Percentiles rank a stretch among this genome's conserved stretches.
These are phyloP conservation scores for Lemur catta DNA, from an alignment of 2,797 vertebrate species.

Conservation along the genomic window DNA sequence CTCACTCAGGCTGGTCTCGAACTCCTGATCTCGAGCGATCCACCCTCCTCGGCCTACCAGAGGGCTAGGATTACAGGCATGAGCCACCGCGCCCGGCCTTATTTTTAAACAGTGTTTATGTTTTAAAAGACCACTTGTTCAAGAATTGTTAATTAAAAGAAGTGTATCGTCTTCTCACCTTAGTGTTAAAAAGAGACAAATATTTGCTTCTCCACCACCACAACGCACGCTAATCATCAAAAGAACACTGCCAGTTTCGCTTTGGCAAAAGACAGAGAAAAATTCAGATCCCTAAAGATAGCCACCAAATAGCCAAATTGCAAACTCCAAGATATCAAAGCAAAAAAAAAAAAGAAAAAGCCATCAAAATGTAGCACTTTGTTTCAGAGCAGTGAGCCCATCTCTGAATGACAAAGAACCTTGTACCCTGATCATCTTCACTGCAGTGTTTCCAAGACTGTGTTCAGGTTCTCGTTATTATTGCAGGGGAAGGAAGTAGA, in stretches of 20 bases:
- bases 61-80: too few species aligned
- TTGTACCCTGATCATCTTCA: not conserved
- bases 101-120: not conserved
- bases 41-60: too few species aligned
- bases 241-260: not conserved
- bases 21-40: too few species aligned
- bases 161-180: not conserved
- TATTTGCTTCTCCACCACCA: not conserved
- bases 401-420: not conserved
- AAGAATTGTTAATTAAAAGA: not conserved
- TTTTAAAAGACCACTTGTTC: constrained; percentile 9
- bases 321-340: not conserved
- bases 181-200: not conserved
- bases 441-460: not conserved
- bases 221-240: not conserved
- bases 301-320: not conserved
- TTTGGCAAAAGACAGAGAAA: not conserved
- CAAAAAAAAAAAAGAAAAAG: not conserved
- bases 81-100: not conserved
- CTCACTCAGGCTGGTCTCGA: too few species aligned
- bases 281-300: not conserved
- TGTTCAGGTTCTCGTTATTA: not conserved
- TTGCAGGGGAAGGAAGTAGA: not conserved
- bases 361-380: not conserved
- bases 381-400: not conserved